Evolutionary conservation across 1,140 invertebrate species (phyloP).

Genomic region (Caenorhabditis remanei): DNA sequence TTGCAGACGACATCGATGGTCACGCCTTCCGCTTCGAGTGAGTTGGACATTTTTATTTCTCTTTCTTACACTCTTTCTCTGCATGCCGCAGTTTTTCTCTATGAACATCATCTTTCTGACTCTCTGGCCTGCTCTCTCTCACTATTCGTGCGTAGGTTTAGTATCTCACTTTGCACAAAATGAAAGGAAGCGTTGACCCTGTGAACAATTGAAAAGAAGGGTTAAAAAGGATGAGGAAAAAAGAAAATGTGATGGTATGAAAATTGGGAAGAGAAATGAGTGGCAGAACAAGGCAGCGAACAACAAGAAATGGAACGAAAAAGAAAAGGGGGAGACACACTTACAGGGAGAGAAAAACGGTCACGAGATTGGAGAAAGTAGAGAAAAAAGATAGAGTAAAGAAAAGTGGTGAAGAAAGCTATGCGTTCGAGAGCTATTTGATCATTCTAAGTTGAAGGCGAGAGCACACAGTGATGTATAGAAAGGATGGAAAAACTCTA

Average conservation of each 20-base stretch:
- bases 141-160: neutral
- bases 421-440: neutral
- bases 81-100: neutral
- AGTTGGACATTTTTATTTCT: constrained; percentile 12
- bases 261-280: neutral
- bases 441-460: no score
- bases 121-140: neutral
- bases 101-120: neutral
- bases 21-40: constrained; percentile 7
- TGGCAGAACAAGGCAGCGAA: neutral
- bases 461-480: no score
- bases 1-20: neutral
- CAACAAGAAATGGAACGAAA: neutral
- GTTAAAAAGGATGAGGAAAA: neutral
- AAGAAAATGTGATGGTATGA: neutral
- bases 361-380: neutral
- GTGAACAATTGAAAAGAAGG: neutral
- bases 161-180: no score
- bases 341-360: constrained; percentile 2
- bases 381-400: neutral
- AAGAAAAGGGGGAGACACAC: constrained; percentile 1
- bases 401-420: neutral
- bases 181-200: neutral
- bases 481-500: no score
- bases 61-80: neutral